These are phyloP conservation scores for Creontiades dilutus DNA, from an alignment of 2,888 invertebrate genomes.

Conservation along the genomic window DNA sequence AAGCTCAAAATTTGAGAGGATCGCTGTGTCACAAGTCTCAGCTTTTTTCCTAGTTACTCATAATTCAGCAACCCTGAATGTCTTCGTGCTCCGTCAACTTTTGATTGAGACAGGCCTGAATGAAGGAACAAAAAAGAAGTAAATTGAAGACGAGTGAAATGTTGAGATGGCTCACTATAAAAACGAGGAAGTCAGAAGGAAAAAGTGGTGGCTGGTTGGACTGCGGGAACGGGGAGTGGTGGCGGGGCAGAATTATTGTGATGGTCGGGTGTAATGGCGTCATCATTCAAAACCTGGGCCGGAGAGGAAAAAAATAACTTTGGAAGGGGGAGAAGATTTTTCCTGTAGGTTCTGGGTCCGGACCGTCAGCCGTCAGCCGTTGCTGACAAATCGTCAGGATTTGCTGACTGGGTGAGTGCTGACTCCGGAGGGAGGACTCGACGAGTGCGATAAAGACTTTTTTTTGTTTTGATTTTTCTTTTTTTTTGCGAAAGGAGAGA, in stretches of 20 bases:
- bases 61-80: too few species aligned
- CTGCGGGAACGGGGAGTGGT: not conserved
- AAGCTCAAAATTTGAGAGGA: too few species aligned
- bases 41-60: too few species aligned
- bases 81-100: too few species aligned
- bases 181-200: constrained; percentile 11
- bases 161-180: not conserved
- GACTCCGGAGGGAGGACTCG: not conserved
- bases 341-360: not conserved
- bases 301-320: constrained; percentile 5
- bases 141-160: not conserved
- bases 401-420: constrained; percentile 39
- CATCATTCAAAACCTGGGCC: not conserved
- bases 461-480: not conserved
- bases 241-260: constrained; percentile 16
- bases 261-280: constrained; percentile 20
- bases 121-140: not conserved
- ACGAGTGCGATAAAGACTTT: not conserved
- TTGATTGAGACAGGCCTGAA: not conserved
- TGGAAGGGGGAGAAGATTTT: not conserved
- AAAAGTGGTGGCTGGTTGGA: not conserved
- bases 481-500: not conserved
- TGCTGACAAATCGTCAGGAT: constrained; percentile 39
- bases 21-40: too few species aligned
- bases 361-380: constrained; percentile 18